These are phyloP conservation scores for Hoplostethus atlanticus DNA, from an alignment of 2,797 vertebrate species.

Conservation along the genomic window DNA sequence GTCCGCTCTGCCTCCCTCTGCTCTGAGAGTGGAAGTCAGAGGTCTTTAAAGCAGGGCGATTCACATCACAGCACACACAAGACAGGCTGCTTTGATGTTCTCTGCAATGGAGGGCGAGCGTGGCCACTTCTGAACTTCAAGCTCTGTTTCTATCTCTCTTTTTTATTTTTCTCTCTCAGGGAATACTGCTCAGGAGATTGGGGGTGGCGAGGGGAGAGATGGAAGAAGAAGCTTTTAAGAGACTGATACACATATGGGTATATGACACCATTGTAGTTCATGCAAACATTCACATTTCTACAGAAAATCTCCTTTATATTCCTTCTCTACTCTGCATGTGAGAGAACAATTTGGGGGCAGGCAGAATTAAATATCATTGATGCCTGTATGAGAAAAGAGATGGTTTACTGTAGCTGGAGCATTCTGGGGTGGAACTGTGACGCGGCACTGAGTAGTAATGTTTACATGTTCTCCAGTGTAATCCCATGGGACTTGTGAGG, in stretches of 20 bases:
- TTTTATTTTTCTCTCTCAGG: slow-evolving; percentile 36
- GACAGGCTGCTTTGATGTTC: slow-evolving; percentile 54
- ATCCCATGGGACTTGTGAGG: slow-evolving; percentile 20
- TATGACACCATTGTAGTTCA: slow-evolving; percentile 16
- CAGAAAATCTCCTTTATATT: slow-evolving; percentile 4
- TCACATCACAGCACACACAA: slow-evolving; percentile 44
- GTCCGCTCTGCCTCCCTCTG: slow-evolving; percentile 1
- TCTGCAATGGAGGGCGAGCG: slow-evolving; percentile 33
- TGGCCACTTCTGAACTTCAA: slow-evolving; percentile 51
- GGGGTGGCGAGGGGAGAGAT: slow-evolving; percentile 8
- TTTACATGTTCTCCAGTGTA: slow-evolving; percentile 46
- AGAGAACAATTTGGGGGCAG: background rate
- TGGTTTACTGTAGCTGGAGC: slow-evolving; percentile 14
- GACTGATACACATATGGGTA: background rate
- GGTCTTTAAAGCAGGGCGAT: slow-evolving; percentile 53
- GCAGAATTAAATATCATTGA: slow-evolving; percentile 2
- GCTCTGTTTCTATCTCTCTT: slow-evolving; percentile 28
- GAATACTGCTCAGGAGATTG: slow-evolving; percentile 32
- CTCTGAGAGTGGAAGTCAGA: slow-evolving; percentile 46
- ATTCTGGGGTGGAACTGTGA: slow-evolving; percentile 27
- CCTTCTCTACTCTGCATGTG: background rate
- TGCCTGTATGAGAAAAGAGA: background rate
- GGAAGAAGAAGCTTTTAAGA: slow-evolving; percentile 29
- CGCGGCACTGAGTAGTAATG: slow-evolving; percentile 19
- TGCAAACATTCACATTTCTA: slow-evolving; percentile 31